Conservation (phyloP, 2,113 vertebrate species). For the Syrmaticus mikado region DNA sequence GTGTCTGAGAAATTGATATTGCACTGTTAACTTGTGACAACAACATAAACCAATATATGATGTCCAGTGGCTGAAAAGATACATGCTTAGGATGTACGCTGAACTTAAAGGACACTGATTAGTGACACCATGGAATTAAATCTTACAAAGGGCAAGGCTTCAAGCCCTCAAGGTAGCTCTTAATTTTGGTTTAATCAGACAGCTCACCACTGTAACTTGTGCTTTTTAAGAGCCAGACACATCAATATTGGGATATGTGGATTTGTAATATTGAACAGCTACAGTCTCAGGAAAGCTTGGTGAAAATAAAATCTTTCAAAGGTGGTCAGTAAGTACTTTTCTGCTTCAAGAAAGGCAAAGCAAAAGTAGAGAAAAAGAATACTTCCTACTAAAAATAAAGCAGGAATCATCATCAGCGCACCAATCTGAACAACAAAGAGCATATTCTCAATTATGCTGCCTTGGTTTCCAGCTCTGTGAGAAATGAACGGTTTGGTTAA, state of each 20-base stretch:
- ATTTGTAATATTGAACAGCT: background rate
- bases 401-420: background rate
- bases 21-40: slow-evolving; percentile 49
- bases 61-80: slow-evolving; percentile 30
- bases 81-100: background rate
- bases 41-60: slow-evolving; percentile 8
- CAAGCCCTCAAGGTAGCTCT: slow-evolving; percentile 6
- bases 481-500: slow-evolving; percentile 3
- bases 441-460: background rate
- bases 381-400: background rate
- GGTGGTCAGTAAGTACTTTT: background rate
- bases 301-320: background rate
- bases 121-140: slow-evolving; percentile 41
- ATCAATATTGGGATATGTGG: slow-evolving; percentile 1
- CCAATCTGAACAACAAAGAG: background rate
- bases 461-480: background rate
- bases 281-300: background rate
- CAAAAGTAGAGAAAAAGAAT: background rate
- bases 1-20: slow-evolving; percentile 55
- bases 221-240: background rate
- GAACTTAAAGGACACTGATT: slow-evolving; percentile 33
- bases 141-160: background rate
- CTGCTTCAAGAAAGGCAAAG: background rate
- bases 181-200: slow-evolving; percentile 49
- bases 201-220: background rate